These are phyloP conservation scores for Portunus trituberculatus DNA, from an alignment of 1,140 invertebrate genomes.

Conservation along the genomic window DNA sequence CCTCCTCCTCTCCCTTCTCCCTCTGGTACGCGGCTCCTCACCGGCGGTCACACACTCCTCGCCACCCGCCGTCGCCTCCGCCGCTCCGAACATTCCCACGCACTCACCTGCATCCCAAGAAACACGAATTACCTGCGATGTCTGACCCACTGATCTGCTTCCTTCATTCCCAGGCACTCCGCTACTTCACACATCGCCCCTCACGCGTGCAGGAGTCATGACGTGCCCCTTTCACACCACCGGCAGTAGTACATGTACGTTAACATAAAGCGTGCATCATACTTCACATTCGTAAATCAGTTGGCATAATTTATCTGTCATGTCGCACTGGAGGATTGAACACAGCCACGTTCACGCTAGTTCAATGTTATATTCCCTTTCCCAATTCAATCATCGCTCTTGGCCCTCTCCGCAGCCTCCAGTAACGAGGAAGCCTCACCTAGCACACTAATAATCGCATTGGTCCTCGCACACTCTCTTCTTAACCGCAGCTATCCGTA, in stretches of 20 bases:
- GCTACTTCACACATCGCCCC: too few species aligned
- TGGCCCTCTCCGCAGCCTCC: background rate
- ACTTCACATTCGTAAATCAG: too few species aligned
- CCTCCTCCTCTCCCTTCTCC: background rate
- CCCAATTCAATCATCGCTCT: background rate
- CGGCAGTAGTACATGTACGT: too few species aligned
- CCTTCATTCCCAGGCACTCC: background rate
- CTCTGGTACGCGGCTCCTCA: background rate
- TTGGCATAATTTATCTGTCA: too few species aligned
- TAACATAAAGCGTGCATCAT: too few species aligned
- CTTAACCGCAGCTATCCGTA: background rate
- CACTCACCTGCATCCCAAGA: background rate
- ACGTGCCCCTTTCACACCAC: too few species aligned
- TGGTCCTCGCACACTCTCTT: background rate
- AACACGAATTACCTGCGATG: background rate
- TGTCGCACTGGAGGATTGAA: too few species aligned
- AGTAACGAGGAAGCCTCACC: background rate
- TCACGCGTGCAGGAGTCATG: too few species aligned
- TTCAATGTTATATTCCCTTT: too few species aligned
- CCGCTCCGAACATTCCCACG: background rate
- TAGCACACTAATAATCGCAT: too few species aligned
- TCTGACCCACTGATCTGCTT: background rate
- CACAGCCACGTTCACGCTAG: too few species aligned
- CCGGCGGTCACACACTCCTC: background rate
- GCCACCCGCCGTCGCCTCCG: too few species aligned